phyloP scores from a whole-genome alignment of 1,140 invertebrate species.

The Leptoteleia sp. region DNA sequence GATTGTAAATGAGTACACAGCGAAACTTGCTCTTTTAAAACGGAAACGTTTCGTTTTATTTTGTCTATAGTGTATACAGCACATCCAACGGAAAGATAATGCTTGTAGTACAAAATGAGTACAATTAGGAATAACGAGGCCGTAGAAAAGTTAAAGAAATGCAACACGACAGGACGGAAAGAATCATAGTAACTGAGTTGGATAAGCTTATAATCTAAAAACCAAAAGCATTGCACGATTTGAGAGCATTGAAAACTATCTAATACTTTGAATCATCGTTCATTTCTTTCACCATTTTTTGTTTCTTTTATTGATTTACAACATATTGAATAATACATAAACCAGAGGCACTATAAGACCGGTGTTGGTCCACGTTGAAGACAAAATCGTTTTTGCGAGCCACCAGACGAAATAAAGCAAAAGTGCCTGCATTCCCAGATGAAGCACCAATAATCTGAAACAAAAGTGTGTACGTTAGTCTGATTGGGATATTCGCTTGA shows the following conservation, averaged over 20 bases:
- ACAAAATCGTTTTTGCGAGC: constrained; percentile 76
- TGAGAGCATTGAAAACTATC: constrained; percentile 5
- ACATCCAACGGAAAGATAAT: constrained; percentile 11
- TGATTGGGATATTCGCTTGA: too few species aligned
- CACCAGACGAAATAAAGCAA: constrained; percentile 82
- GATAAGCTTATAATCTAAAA: too few species aligned
- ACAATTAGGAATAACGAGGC: background rate
- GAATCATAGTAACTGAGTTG: constrained; percentile 9
- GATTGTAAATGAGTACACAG: too few species aligned
- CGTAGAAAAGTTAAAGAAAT: constrained; percentile 21
- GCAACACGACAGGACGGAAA: constrained; percentile 1
- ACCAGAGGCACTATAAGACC: constrained; percentile 79
- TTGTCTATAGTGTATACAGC: too few species aligned
- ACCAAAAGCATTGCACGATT: constrained; percentile 7
- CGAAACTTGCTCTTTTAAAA: too few species aligned
- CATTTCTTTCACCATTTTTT: too few species aligned
- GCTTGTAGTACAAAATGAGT: constrained; percentile 6
- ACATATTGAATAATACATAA: constrained; percentile 80
- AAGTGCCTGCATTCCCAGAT: constrained; percentile 80
- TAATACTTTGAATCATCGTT: background rate
- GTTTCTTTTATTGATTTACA: constrained; percentile 73
- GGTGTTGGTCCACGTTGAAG: constrained; percentile 78
- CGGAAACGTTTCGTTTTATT: too few species aligned
- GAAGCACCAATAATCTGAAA: constrained; percentile 81
- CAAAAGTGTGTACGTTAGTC: too few species aligned